A percentile compares a stretch with the other conserved stretches of the same genome.
These are phyloP conservation scores for Chaenodraco wilsoni DNA, from an alignment of 2,797 vertebrate genomes.

Conservation along the genomic window DNA sequence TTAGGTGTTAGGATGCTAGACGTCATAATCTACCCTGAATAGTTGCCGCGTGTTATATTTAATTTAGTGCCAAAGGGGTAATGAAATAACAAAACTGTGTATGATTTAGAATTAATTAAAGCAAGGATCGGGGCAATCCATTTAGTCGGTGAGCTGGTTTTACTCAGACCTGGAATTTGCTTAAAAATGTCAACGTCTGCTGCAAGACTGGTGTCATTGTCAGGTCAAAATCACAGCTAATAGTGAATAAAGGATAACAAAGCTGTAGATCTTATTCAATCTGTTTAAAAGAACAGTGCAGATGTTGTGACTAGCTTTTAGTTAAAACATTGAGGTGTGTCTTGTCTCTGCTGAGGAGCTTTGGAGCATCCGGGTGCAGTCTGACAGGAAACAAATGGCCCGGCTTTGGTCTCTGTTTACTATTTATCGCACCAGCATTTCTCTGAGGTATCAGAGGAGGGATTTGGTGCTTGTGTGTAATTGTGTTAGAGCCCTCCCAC, in stretches of 20 bases:
- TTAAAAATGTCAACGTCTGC: slow-evolving; percentile 6
- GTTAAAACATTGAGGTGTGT: slow-evolving; percentile 26
- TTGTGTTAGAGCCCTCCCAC: slow-evolving; percentile 86
- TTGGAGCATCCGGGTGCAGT: slow-evolving; percentile 39
- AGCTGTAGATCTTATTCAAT: neutral
- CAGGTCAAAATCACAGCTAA: neutral
- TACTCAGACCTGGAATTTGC: neutral
- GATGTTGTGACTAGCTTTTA: slow-evolving; percentile 1
- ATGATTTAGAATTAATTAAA: slow-evolving; percentile 41
- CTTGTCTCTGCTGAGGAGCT: slow-evolving; percentile 23
- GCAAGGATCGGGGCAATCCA: slow-evolving; percentile 2
- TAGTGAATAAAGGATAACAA: neutral
- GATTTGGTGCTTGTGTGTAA: slow-evolving; percentile 83
- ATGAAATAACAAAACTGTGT: slow-evolving; percentile 31
- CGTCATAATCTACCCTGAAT: slow-evolving; percentile 42
- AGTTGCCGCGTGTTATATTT: slow-evolving; percentile 41
- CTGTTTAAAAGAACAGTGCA: neutral
- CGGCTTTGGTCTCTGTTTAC: slow-evolving; percentile 76
- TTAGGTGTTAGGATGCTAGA: slow-evolving; percentile 52
- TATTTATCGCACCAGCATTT: slow-evolving; percentile 71
- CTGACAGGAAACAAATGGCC: slow-evolving; percentile 72
- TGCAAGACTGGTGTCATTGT: neutral
- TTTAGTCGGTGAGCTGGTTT: slow-evolving; percentile 18
- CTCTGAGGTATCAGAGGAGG: slow-evolving; percentile 73
- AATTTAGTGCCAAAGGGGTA: slow-evolving; percentile 20